Evolutionary conservation across 2,888 invertebrate species (phyloP).

Genomic region (Synergus japonicus): DNA sequence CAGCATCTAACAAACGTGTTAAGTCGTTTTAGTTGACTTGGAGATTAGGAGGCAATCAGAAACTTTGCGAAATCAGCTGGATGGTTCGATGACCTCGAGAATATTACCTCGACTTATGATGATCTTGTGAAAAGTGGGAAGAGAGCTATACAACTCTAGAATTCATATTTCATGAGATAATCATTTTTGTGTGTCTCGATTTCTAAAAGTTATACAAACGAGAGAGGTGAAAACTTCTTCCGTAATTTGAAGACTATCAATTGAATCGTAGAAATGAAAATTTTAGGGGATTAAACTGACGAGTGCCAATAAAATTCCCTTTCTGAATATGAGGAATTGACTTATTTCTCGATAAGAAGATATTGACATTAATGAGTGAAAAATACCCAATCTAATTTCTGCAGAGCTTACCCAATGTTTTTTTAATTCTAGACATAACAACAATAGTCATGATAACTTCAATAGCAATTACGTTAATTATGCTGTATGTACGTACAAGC

Average conservation of each 20-base stretch:
- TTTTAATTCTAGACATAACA: constrained; percentile 1
- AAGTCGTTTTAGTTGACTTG: constrained; percentile 22
- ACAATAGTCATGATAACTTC: background rate
- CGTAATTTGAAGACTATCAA: too few species aligned
- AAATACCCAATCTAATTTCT: background rate
- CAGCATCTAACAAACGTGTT: constrained; percentile 24
- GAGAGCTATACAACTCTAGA: background rate
- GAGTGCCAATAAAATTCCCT: too few species aligned
- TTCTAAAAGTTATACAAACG: too few species aligned
- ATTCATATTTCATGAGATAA: background rate
- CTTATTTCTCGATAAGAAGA: background rate
- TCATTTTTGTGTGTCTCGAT: too few species aligned
- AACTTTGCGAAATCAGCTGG: constrained; percentile 50
- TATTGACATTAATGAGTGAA: background rate
- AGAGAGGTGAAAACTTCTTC: too few species aligned
- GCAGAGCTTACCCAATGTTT: background rate
- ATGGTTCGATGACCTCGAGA: constrained; percentile 54
- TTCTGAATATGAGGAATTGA: background rate
- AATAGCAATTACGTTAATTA: constrained; percentile 12
- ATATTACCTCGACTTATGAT: constrained; percentile 55
- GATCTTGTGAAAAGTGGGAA: constrained; percentile 32
- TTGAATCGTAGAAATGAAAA: too few species aligned
- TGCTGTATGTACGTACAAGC: background rate
- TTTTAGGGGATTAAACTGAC: too few species aligned
- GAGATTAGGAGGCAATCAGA: constrained; percentile 21